phyloP scores from a whole-genome alignment of 2,797 vertebrate genomes.

The Urophycis tenuis region DNA sequence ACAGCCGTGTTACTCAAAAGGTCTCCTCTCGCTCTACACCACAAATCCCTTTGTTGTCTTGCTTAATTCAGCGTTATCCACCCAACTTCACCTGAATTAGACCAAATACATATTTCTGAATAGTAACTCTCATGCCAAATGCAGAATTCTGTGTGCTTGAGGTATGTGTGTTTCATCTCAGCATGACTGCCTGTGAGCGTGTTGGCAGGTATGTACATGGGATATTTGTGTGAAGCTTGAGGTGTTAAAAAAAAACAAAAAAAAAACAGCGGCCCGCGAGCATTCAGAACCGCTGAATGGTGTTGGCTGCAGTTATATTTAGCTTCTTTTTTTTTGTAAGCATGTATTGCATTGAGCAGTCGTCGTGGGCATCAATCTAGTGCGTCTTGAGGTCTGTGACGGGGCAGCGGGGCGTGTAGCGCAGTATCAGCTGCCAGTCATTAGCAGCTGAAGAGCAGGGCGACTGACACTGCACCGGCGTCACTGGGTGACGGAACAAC shows the following conservation, averaged over 20 bases:
- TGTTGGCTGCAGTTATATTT: neutral
- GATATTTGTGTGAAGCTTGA: neutral
- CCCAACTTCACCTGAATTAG: neutral
- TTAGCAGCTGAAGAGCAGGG: neutral
- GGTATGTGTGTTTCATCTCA: neutral
- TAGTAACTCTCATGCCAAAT: neutral
- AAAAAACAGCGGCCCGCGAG: too few species aligned
- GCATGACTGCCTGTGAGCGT: neutral
- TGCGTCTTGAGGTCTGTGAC: too few species aligned
- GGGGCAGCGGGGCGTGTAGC: neutral
- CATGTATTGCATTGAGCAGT: neutral
- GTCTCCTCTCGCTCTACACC: neutral
- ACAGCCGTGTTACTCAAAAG: neutral
- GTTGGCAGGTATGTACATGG: neutral
- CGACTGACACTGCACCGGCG: neutral
- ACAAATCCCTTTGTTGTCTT: too few species aligned
- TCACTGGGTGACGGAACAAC: neutral
- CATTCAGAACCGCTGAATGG: too few species aligned
- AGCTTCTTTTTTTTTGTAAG: neutral
- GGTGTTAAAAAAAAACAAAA: too few species aligned
- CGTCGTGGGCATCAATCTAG: too few species aligned
- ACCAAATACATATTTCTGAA: neutral
- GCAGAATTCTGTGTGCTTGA: neutral
- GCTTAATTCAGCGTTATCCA: neutral
- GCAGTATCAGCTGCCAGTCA: neutral